Conservation (phyloP, 2,888 invertebrate species). For the Leucophora obtusa region DNA sequence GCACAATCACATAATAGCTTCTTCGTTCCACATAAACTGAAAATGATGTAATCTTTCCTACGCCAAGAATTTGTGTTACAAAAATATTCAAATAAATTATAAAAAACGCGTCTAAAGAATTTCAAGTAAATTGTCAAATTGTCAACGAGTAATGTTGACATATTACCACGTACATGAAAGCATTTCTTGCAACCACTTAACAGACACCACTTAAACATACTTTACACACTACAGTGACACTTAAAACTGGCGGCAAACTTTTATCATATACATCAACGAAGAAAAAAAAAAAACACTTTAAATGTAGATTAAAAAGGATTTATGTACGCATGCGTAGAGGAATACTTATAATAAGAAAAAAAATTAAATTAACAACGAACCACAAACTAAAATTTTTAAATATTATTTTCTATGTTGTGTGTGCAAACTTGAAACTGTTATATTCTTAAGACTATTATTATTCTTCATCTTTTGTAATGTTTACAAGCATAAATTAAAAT, state of each 20-base stretch:
- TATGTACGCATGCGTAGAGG: conserved; percentile 59
- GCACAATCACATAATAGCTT: conserved; percentile 11
- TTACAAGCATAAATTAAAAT: neutral
- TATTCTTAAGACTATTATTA: conserved; percentile 25
- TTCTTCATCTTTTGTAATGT: conserved; percentile 30
- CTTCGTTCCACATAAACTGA: conserved; percentile 5
- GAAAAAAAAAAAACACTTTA: conserved; percentile 45
- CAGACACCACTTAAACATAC: conserved; percentile 8
- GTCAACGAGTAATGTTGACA: conserved; percentile 62
- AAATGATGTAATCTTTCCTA: neutral
- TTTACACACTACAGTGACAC: neutral
- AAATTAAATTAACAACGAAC: neutral
- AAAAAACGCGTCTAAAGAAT: conserved; percentile 44
- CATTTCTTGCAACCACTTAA: conserved; percentile 34
- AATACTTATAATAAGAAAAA: conserved; percentile 1
- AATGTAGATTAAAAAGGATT: conserved; percentile 60
- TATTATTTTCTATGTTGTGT: neutral
- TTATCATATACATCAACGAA: conserved; percentile 12
- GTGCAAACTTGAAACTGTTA: conserved; percentile 19
- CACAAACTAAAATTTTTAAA: neutral
- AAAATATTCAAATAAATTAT: conserved; percentile 54
- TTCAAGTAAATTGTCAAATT: conserved; percentile 63
- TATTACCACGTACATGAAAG: conserved; percentile 50
- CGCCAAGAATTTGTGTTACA: conserved; percentile 31
- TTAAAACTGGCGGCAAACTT: conserved; percentile 45